Evolutionary conservation across 2,113 vertebrate genomes (phyloP).

Genomic region (Pampusana beccarii): DNA sequence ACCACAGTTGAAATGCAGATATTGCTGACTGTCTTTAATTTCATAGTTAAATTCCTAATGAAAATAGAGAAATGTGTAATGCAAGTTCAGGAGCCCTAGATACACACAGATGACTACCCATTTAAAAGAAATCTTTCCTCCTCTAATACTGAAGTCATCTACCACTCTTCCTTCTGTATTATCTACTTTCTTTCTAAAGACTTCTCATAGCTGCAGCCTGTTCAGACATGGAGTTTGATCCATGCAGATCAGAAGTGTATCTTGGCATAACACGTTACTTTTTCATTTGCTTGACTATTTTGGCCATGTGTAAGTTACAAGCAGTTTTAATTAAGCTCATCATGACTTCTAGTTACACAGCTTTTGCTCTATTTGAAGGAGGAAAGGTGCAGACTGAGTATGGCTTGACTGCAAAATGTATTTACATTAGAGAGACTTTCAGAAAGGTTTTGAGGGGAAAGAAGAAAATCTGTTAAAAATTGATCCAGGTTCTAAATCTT

Average conservation of each 20-base stretch:
- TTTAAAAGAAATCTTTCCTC: background rate
- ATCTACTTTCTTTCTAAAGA: background rate
- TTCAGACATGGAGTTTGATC: background rate
- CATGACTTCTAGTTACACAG: background rate
- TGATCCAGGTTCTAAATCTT: background rate
- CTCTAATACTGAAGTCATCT: background rate
- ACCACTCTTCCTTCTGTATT: background rate
- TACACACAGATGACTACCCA: background rate
- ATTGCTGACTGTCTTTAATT: background rate
- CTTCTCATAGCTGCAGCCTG: background rate
- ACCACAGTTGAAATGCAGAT: background rate
- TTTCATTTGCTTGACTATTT: background rate
- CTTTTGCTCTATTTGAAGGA: background rate
- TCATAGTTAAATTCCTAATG: background rate
- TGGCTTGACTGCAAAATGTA: background rate
- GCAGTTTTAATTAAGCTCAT: slow-evolving; percentile 19
- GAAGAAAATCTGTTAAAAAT: background rate
- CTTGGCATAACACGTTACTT: background rate
- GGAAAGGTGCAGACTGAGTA: background rate
- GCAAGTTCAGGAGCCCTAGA: background rate
- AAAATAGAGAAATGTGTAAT: background rate
- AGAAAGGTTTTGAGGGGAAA: background rate
- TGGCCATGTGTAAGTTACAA: background rate
- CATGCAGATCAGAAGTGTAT: background rate
- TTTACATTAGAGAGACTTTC: background rate